Conservation (phyloP, 2,113 vertebrate species). For the Poicephalus meyeri region DNA sequence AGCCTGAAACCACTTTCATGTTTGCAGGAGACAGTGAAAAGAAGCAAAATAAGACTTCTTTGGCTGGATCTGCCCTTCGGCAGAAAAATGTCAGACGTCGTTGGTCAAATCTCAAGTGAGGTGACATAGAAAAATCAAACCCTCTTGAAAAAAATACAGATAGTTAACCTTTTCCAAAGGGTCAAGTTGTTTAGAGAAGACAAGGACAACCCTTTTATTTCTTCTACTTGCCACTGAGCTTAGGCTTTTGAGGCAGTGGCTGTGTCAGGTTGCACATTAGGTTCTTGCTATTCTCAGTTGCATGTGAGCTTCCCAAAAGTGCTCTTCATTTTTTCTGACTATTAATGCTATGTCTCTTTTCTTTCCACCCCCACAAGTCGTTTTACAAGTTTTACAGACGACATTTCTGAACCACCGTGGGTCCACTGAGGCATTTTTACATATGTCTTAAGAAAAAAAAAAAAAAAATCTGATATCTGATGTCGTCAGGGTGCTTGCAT, state of each 20-base stretch:
- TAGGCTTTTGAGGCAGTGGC: not conserved
- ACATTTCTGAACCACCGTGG: not conserved
- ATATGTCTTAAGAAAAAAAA: not conserved
- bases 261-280: not conserved
- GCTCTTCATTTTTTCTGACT: not conserved
- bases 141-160: not conserved
- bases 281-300: not conserved
- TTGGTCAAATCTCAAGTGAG: slow-evolving; percentile 12
- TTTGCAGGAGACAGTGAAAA: not conserved
- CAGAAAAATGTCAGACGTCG: slow-evolving; percentile 8
- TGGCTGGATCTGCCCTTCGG: not conserved
- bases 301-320: not conserved
- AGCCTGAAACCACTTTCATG: not conserved
- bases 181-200: not conserved
- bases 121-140: slow-evolving; percentile 34
- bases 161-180: slow-evolving; percentile 1
- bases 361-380: not conserved
- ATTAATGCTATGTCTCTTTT: not conserved
- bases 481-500: not conserved
- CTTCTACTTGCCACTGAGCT: not conserved
- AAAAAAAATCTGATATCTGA: not conserved
- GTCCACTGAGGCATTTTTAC: not conserved
- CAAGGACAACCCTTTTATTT: not conserved
- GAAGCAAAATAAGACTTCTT: not conserved
- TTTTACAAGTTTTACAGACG: not conserved